phyloP scores from a whole-genome alignment of 2,113 vertebrate genomes.

The Prionailurus viverrinus region DNA sequence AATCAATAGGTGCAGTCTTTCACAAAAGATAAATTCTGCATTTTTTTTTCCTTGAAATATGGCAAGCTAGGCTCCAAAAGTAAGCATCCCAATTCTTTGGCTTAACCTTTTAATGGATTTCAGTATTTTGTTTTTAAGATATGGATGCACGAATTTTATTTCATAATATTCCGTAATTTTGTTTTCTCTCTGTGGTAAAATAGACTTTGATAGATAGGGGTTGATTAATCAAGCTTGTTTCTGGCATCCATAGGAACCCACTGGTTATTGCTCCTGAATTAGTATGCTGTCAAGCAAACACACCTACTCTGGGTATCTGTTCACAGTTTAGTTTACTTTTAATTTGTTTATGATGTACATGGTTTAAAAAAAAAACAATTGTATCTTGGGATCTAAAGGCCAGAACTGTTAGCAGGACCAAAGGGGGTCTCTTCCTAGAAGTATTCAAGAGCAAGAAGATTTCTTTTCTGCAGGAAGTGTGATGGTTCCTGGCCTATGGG shows the following conservation, averaged over 20 bases:
- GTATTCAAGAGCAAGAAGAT: background rate
- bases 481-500: background rate
- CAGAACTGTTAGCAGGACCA: background rate
- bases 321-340: background rate
- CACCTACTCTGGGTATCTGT: background rate
- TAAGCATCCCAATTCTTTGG: background rate
- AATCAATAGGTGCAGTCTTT: background rate
- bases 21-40: background rate
- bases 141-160: background rate
- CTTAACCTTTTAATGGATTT: background rate
- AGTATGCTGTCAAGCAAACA: background rate
- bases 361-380: background rate
- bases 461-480: background rate
- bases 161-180: background rate
- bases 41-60: constrained; percentile 22
- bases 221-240: constrained; percentile 31
- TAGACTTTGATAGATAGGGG: background rate
- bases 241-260: background rate
- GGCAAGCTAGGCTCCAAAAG: background rate
- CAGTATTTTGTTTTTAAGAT: background rate
- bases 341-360: background rate
- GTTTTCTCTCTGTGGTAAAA: background rate
- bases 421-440: background rate
- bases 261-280: background rate
- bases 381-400: background rate